Conservation (phyloP, 2,888 invertebrate genomes). For the Gonocerus acuteangulatus region DNA sequence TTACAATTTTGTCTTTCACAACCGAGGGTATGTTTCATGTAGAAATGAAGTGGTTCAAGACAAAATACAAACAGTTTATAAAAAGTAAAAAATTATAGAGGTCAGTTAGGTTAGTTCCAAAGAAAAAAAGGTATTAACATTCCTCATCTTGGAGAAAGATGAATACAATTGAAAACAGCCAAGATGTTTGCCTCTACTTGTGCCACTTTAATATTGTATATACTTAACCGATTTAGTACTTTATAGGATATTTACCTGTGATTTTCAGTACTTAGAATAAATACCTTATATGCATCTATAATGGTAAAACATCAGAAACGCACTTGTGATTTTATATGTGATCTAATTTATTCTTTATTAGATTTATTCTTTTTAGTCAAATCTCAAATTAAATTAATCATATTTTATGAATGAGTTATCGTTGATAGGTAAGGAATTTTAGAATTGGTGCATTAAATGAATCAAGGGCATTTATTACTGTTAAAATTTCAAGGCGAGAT, state of each 20-base stretch:
- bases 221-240: background rate
- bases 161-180: no score
- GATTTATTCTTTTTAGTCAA: background rate
- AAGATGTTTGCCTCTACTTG: background rate
- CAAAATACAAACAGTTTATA: slow-evolving; percentile 9
- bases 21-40: slow-evolving; percentile 35
- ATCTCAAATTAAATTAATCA: background rate
- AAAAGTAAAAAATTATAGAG: background rate
- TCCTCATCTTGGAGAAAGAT: background rate
- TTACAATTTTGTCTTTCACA: slow-evolving; percentile 32
- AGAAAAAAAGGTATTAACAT: background rate
- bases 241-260: slow-evolving; percentile 7
- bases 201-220: background rate
- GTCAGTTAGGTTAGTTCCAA: background rate
- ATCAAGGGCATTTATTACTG: background rate
- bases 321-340: slow-evolving; percentile 21
- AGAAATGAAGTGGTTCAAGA: slow-evolving; percentile 33
- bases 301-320: background rate
- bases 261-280: slow-evolving; percentile 3
- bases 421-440: background rate
- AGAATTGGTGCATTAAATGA: background rate
- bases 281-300: background rate
- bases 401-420: slow-evolving; percentile 6
- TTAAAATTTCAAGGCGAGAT: background rate
- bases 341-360: slow-evolving; percentile 16